These are phyloP conservation scores for Gymnogyps californianus DNA, from an alignment of 2,113 vertebrate species.

Conservation along the genomic window DNA sequence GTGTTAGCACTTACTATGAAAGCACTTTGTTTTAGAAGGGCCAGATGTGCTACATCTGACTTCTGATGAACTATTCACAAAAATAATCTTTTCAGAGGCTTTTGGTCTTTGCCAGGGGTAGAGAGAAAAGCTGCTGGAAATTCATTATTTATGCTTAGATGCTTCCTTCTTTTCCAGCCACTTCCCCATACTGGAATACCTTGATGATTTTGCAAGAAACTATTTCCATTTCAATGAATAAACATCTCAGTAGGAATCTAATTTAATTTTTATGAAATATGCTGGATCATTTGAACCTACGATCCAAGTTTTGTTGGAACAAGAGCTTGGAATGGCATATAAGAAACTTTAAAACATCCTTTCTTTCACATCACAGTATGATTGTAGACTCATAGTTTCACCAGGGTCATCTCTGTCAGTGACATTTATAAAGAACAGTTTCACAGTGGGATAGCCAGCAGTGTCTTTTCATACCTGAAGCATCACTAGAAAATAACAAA, in stretches of 20 bases:
- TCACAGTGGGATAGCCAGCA: background rate
- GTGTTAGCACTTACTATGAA: background rate
- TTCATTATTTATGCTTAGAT: background rate
- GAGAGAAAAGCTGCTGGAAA: background rate
- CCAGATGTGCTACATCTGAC: background rate
- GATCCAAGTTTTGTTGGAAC: background rate
- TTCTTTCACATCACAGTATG: background rate
- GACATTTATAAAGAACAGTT: background rate
- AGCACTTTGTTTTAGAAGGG: background rate
- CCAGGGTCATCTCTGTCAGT: background rate
- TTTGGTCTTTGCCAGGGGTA: background rate
- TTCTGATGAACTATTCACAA: background rate
- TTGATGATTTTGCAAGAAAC: background rate
- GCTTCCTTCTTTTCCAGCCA: background rate
- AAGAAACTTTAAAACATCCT: background rate
- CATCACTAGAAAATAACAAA: conserved; percentile 24
- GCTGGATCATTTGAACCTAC: background rate
- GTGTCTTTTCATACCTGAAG: conserved; percentile 35
- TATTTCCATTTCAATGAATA: background rate
- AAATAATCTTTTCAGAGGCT: background rate
- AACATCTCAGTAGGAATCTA: background rate
- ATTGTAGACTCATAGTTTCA: background rate
- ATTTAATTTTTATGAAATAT: background rate
- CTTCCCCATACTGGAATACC: background rate
- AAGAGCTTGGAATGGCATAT: background rate